phyloP scores from a whole-genome alignment of 2,888 invertebrate genomes.

The Apamea anceps region DNA sequence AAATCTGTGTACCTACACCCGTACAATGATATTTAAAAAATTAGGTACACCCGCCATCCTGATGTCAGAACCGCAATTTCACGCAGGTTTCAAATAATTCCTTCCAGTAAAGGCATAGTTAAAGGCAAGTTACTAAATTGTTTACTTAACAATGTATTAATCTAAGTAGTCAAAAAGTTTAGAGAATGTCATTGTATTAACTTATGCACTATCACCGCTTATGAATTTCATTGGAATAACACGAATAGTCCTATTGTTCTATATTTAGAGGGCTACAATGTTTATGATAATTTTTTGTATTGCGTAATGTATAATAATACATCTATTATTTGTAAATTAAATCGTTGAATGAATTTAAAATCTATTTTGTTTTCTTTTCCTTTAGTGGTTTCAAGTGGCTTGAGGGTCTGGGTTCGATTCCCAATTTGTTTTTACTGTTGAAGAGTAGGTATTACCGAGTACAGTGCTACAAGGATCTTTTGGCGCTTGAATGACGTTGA shows the following conservation, averaged over 20 bases:
- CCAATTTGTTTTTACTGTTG: neutral
- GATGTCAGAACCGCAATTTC: too few relatives aligned
- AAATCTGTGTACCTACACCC: too few relatives aligned
- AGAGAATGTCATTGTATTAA: slow-evolving; percentile 28
- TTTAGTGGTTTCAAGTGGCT: neutral
- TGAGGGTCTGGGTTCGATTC: slow-evolving; percentile 7
- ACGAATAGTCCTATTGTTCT: slow-evolving; percentile 74
- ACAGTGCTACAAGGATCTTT: neutral
- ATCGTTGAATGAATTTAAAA: slow-evolving; percentile 35
- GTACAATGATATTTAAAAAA: too few relatives aligned
- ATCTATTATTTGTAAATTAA: slow-evolving; percentile 33
- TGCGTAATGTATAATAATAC: slow-evolving; percentile 16
- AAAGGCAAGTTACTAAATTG: neutral
- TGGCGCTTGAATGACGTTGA: neutral
- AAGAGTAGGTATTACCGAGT: neutral
- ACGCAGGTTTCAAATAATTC: neutral
- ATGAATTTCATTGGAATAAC: slow-evolving; percentile 63
- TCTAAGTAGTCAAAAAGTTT: slow-evolving; percentile 4
- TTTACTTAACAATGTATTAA: slow-evolving; percentile 6
- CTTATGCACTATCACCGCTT: slow-evolving; percentile 39
- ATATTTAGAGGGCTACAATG: slow-evolving; percentile 67
- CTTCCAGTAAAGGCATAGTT: neutral
- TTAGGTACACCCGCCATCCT: too few relatives aligned
- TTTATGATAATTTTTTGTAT: slow-evolving; percentile 66
- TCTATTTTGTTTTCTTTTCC: slow-evolving; percentile 25